Evolutionary conservation across 2,888 invertebrate genomes (phyloP), one percentile per base, ranked within the genome.

Genomic region (Pelosia muscerda): DNA sequence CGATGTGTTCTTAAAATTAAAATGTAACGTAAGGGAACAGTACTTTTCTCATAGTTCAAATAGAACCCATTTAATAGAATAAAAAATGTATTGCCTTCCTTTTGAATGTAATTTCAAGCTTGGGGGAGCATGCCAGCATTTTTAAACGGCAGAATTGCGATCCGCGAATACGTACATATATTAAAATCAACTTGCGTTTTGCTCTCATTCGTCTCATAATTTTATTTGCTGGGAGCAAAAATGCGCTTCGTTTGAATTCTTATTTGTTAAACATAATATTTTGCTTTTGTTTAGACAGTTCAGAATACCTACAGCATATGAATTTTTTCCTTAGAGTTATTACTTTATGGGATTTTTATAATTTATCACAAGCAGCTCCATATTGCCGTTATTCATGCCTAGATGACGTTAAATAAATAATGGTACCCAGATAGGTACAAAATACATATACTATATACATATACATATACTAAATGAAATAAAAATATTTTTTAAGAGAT

Each of bases 171-270:
- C 84, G 83, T 87, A 86, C 85, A 87, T 86, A 82, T 88, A 90
- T 90, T 87, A 88, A 86, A 87, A 90, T 92, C 92, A 90, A 86
- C 84, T 89, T 86, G 86, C 83, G 88, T 93, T 93, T 89, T 86
- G 85, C 83, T 87, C 86, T 93, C 92, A 94, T 94, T 90, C 91
- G 86, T 94, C 91, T 92, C 88, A 86, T 90, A 92, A 92, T 92
- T 90, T 86, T 86, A 89, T 93, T 92, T 90, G 82, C 84, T 77
- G 71, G 84, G 77, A 79, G 84, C 79, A 83, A 84, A 84, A 86
- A 86, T 85, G 82, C 82, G 83, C 82, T 86, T 82, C 79, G 78
- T 81, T 82, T 78, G 74, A 81, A 80, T 83, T 85, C 82, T 84
- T 79, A 78, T 77, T 81, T 79, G 63, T 64, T 69, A 75, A 68